Evolutionary conservation across 2,797 vertebrate species (phyloP).

Genomic region (Luscinia megarhynchos): DNA sequence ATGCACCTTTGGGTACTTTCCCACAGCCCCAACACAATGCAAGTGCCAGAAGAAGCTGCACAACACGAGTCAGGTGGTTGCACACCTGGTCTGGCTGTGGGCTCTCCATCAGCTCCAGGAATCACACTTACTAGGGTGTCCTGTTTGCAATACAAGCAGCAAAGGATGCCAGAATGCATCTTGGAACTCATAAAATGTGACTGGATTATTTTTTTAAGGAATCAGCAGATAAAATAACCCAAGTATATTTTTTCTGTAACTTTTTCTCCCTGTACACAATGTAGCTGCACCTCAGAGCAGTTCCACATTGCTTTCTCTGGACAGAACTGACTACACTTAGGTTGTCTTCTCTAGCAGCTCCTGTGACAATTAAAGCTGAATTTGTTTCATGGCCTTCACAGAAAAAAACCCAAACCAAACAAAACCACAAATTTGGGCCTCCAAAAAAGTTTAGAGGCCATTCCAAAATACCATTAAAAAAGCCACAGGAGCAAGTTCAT

Average conservation of each 20-base stretch:
- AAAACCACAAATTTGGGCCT: accelerated
- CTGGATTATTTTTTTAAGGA: background rate
- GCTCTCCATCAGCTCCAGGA: background rate
- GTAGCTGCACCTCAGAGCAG: background rate
- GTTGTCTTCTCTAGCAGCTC: background rate
- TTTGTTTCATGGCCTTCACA: background rate
- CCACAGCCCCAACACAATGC: background rate
- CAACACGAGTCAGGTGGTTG: background rate
- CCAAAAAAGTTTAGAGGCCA: background rate
- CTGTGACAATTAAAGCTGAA: background rate
- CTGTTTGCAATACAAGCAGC: background rate
- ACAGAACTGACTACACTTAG: background rate
- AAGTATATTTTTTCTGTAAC: background rate
- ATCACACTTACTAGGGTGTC: background rate
- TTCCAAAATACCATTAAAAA: background rate
- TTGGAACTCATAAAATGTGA: background rate
- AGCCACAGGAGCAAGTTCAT: background rate
- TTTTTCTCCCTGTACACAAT: background rate
- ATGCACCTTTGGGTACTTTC: background rate
- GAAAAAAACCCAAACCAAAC: background rate
- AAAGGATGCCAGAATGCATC: background rate
- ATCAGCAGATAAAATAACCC: background rate
- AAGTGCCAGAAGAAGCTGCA: background rate
- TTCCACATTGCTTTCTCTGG: background rate
- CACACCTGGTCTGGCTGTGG: background rate